Evolutionary conservation across 2,888 invertebrate species (phyloP).

Genomic region (Drosophila mimica): DNA sequence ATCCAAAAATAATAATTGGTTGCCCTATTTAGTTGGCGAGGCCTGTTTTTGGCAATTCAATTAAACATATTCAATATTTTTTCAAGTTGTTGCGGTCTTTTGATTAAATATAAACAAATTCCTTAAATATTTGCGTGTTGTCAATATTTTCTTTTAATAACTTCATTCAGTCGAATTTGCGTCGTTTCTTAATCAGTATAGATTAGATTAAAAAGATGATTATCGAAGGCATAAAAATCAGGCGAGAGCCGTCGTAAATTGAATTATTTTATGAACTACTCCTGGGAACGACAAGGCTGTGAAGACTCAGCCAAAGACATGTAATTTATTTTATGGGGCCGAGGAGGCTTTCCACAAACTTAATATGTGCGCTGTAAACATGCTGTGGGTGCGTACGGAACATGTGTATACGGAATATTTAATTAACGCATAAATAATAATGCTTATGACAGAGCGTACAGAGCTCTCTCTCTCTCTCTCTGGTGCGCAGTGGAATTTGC

Average conservation of each 20-base stretch:
- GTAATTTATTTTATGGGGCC: slow-evolving; percentile 38
- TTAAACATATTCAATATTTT: not conserved
- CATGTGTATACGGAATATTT: slow-evolving; percentile 66
- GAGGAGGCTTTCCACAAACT: slow-evolving; percentile 25
- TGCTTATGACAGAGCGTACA: slow-evolving; percentile 30
- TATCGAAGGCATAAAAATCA: slow-evolving; percentile 14
- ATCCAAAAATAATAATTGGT: not conserved
- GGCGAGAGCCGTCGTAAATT: slow-evolving; percentile 32
- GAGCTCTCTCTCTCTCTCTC: not conserved
- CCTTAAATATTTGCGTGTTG: not conserved
- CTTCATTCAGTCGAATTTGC: not conserved
- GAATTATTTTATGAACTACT: slow-evolving; percentile 46
- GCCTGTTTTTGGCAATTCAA: not conserved
- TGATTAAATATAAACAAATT: not conserved
- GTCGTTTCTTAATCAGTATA: not conserved
- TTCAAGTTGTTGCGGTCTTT: not conserved
- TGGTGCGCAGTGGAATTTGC: not conserved
- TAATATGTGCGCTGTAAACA: slow-evolving; percentile 43
- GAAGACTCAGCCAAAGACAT: not conserved
- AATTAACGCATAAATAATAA: slow-evolving; percentile 71
- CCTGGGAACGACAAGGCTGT: not conserved
- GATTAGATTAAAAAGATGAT: slow-evolving; percentile 8
- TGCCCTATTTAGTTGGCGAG: not conserved
- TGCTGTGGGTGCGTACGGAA: slow-evolving; percentile 53
- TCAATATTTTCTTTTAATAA: not conserved